Conservation (phyloP, 2,113 vertebrate genomes). For the Mungos mungo region DNA sequence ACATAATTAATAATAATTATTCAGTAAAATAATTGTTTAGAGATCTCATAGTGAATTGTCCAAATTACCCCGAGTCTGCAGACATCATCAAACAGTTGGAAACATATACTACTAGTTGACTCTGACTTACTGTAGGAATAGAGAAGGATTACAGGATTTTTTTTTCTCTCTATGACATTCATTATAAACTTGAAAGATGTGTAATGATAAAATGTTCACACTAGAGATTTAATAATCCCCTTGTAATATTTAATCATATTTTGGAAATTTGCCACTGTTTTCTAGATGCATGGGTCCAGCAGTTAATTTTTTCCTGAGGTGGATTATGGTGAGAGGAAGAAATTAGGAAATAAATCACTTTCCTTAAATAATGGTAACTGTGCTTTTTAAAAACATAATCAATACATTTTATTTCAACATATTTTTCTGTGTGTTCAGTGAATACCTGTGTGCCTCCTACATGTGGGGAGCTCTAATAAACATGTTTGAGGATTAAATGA, state of each 20-base stretch:
- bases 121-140: not conserved
- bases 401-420: not conserved
- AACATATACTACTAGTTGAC: not conserved
- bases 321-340: not conserved
- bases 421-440: not conserved
- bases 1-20: not conserved
- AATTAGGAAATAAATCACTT: not conserved
- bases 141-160: not conserved
- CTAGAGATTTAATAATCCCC: not conserved
- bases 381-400: not conserved
- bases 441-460: not conserved
- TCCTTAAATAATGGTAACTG: not conserved
- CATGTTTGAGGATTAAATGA: not conserved
- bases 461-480: not conserved
- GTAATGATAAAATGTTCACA: not conserved
- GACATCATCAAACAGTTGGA: not conserved
- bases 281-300: not conserved
- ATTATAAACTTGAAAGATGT: conserved; percentile 15
- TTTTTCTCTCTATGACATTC: not conserved
- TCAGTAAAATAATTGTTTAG: not conserved
- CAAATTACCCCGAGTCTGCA: not conserved
- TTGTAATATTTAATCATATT: not conserved
- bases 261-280: not conserved
- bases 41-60: not conserved
- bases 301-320: not conserved